Evolutionary conservation across 2,113 vertebrate genomes (phyloP), one percentile per base, ranked within the genome.

Genomic region (Triplophysa siluroides): DNA sequence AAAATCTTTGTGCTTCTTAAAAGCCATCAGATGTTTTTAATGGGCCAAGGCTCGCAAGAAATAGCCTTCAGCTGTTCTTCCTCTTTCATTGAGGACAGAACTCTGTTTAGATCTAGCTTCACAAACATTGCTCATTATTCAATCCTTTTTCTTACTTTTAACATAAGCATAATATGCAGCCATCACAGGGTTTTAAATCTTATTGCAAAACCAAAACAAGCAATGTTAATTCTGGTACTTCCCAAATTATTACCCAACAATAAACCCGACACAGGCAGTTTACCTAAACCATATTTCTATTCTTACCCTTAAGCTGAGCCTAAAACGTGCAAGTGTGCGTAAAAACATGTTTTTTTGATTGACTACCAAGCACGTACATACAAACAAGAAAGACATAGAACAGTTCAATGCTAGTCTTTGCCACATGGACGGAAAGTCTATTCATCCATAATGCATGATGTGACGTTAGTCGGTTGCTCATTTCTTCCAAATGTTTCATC

Each of bases 391-490:
- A 43, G 19, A 23, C 69, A 33, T 29, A n/a, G 68, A 70, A 70
- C 50, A 56, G 70, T 73, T 41, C 1, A 60, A 61, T 18, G 54
- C 4, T 8, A 60, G 70, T 33, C 70, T 73, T 60, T 73, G 41
- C 54, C 70, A 60, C 13, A 9, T 60, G 29, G 54, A 73, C 60
- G 70, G 70, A 75, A 47, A 75, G 21, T 21, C 0, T 47, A 75
- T 75, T 75, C 56, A 62, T 75, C 72, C 72, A 63, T 63, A 73
- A 75, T 75, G 72, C 58, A 75, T 45, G 58, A 75, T 75, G 56
- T 62, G 72, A 75, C 23, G 58, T 73, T 60, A 73, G 56, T 19
- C 50, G 43, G 56, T 79, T 52, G 62, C 76, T 52, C 76, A 58
- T 68, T 78, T 66, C 58, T 69, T 78, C 77, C 67, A 43, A 68